phyloP scores from a whole-genome alignment of 2,797 vertebrate genomes.

The Cygnus olor region DNA sequence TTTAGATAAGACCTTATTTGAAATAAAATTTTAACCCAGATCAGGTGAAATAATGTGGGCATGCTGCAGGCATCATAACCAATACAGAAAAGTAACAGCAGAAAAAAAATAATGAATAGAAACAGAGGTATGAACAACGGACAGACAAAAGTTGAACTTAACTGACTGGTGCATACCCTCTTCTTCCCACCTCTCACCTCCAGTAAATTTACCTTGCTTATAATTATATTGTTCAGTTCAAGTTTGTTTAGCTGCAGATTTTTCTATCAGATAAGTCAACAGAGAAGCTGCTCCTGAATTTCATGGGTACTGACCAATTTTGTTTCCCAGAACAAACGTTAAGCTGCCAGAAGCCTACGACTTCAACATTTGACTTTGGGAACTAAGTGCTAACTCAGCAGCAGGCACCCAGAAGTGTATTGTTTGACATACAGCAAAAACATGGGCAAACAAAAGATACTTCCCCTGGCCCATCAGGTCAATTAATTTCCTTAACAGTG shows the following conservation, averaged over 20 bases:
- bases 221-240: not conserved
- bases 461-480: slow-evolving; percentile 32
- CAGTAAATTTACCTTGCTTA: slow-evolving; percentile 27
- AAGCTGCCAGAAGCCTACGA: slow-evolving; percentile 23
- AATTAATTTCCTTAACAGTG: slow-evolving; percentile 41
- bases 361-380: not conserved
- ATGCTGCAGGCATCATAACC: not conserved
- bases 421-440: slow-evolving; percentile 40
- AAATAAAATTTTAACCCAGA: slow-evolving; percentile 8
- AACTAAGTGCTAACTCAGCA: slow-evolving; percentile 50
- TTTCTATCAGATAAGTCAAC: slow-evolving; percentile 28
- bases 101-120: not conserved
- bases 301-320: not conserved
- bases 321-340: slow-evolving; percentile 5
- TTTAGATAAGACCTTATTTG: not conserved
- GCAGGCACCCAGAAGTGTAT: not conserved
- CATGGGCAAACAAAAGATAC: not conserved
- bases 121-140: not conserved
- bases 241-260: not conserved
- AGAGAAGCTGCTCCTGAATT: not conserved
- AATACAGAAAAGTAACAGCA: not conserved
- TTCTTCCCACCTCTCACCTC: not conserved
- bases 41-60: not conserved
- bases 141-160: not conserved
- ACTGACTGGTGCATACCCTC: not conserved